Conservation (phyloP, 2,797 vertebrate species). For the Anniella stebbinsi region DNA sequence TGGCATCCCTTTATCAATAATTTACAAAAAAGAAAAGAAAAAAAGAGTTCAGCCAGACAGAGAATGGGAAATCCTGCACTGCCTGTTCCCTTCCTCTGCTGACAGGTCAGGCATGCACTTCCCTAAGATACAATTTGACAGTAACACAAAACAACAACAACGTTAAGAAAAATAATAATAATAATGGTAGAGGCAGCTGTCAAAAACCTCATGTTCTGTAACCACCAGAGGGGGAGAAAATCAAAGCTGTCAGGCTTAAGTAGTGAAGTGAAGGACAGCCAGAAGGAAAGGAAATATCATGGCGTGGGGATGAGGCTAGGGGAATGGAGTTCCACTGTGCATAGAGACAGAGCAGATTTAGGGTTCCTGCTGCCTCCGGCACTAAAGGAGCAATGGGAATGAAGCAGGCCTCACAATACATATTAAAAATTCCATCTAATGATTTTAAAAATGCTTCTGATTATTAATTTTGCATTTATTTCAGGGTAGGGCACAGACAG, state of each 20-base stretch:
- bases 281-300: constrained; percentile 15
- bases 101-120: constrained; percentile 60
- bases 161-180: constrained; percentile 61
- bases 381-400: not conserved
- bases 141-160: constrained; percentile 73
- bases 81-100: not conserved
- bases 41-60: constrained; percentile 57
- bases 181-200: constrained; percentile 64
- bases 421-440: not conserved
- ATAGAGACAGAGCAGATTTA: not conserved
- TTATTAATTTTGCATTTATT: not conserved
- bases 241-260: constrained; percentile 50
- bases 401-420: not conserved
- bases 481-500: too few species aligned
- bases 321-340: not conserved
- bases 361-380: not conserved
- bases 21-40: not conserved
- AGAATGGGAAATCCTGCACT: constrained; percentile 41
- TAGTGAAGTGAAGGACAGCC: constrained; percentile 14
- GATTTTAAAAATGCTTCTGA: not conserved
- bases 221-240: constrained; percentile 42
- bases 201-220: constrained; percentile 59
- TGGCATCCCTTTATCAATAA: constrained; percentile 64
- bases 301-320: not conserved
- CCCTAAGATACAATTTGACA: constrained; percentile 67